Evolutionary conservation across 2,888 invertebrate species (phyloP).

Genomic region (Idaea straminata): DNA sequence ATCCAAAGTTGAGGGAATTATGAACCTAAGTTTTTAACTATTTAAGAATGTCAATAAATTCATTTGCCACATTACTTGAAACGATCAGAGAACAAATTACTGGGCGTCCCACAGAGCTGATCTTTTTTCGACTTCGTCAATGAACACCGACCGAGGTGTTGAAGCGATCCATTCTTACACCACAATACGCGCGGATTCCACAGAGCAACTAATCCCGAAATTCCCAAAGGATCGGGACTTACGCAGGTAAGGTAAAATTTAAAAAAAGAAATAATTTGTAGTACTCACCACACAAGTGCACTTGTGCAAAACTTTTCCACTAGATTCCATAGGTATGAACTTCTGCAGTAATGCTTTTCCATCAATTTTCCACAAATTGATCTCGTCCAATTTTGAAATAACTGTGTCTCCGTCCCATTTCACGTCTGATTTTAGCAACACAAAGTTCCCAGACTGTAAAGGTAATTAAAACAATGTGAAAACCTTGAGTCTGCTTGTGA

Average conservation of each 20-base stretch:
- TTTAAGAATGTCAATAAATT: too few relatives aligned
- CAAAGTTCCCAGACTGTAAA: constrained; percentile 83
- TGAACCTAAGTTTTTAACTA: too few relatives aligned
- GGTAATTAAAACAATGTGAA: constrained; percentile 7
- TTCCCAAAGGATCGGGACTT: too few relatives aligned
- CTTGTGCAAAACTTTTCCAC: constrained; percentile 79
- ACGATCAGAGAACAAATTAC: too few relatives aligned
- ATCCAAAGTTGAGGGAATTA: too few relatives aligned
- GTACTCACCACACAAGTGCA: constrained; percentile 82
- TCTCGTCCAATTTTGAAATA: constrained; percentile 74
- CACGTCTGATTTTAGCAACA: constrained; percentile 82
- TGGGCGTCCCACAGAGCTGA: constrained; percentile 30
- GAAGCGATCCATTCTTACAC: constrained; percentile 27
- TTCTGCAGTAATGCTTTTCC: constrained; percentile 84
- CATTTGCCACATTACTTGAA: constrained; percentile 8
- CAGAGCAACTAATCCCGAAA: constrained; percentile 23
- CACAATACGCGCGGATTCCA: constrained; percentile 29
- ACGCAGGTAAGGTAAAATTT: too few relatives aligned
- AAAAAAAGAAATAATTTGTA: neutral
- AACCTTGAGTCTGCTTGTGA: neutral
- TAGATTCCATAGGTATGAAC: constrained; percentile 82
- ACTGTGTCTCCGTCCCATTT: constrained; percentile 80
- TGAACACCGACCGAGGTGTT: constrained; percentile 31
- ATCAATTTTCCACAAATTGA: constrained; percentile 85
- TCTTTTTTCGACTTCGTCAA: constrained; percentile 30